A percentile compares a stretch with the other conserved stretches of the same genome.
phyloP scores from a whole-genome alignment of 2,113 vertebrate genomes.

The Xiphophorus maculatus region DNA sequence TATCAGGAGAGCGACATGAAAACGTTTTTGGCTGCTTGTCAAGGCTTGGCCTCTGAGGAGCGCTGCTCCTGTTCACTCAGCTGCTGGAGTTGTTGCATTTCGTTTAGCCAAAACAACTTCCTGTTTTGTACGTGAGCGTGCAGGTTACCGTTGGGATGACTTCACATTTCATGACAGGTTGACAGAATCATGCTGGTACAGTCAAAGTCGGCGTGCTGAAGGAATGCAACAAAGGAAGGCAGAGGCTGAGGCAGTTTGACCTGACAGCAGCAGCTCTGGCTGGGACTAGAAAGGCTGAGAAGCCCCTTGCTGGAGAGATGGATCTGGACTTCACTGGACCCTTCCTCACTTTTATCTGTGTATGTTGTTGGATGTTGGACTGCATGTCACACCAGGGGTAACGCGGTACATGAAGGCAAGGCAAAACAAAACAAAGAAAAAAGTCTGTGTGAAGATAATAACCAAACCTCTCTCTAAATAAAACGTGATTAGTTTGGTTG shows the following conservation, averaged over 20 bases:
- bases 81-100: slow-evolving; percentile 32
- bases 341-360: neutral
- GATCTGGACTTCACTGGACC: slow-evolving; percentile 18
- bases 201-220: slow-evolving; percentile 4
- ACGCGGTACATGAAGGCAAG: neutral
- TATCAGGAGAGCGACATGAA: slow-evolving; percentile 9
- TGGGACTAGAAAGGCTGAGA: slow-evolving; percentile 14
- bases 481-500: neutral
- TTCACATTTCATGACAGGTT: slow-evolving; percentile 35
- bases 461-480: neutral
- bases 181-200: slow-evolving; percentile 26
- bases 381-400: neutral
- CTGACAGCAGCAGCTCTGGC: slow-evolving; percentile 9
- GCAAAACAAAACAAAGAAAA: neutral
- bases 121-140: slow-evolving; percentile 16
- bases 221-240: slow-evolving; percentile 20
- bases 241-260: slow-evolving; percentile 13
- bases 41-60: slow-evolving; percentile 26
- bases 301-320: neutral
- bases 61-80: slow-evolving; percentile 34
- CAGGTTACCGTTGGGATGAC: slow-evolving; percentile 20
- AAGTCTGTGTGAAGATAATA: neutral
- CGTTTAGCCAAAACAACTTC: slow-evolving; percentile 41
- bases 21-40: slow-evolving; percentile 32
- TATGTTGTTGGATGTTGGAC: slow-evolving; percentile 7